These are phyloP conservation scores for Leistus spinibarbis DNA, from an alignment of 2,888 invertebrate species.

Conservation along the genomic window DNA sequence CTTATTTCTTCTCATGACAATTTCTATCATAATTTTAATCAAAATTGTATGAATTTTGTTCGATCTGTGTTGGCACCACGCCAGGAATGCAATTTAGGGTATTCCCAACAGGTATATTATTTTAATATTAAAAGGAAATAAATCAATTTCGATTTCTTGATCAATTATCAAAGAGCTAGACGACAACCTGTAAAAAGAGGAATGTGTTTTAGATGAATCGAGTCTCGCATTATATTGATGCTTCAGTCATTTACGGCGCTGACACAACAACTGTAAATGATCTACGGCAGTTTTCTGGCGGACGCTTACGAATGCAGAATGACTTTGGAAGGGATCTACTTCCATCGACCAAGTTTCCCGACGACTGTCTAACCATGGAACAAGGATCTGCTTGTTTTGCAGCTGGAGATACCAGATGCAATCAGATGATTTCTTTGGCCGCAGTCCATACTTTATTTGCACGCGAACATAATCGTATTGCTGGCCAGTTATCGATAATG, in stretches of 20 bases:
- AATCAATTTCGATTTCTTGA: no score
- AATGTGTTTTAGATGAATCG: slow-evolving; percentile 69
- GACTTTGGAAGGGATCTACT: slow-evolving; percentile 71
- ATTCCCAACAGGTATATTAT: slow-evolving; percentile 68
- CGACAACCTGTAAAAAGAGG: no score
- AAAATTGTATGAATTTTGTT: slow-evolving; percentile 75
- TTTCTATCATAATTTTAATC: slow-evolving; percentile 64
- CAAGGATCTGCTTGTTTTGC: slow-evolving; percentile 71
- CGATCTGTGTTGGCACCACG: slow-evolving; percentile 70
- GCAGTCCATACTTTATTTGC: slow-evolving; percentile 75
- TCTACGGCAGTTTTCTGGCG: slow-evolving; percentile 66
- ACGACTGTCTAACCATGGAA: slow-evolving; percentile 67
- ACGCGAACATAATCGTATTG: slow-evolving; percentile 82
- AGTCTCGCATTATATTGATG: slow-evolving; percentile 74
- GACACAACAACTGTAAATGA: slow-evolving; percentile 62
- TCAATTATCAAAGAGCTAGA: no score
- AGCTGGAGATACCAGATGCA: slow-evolving; percentile 79
- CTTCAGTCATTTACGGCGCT: slow-evolving; percentile 77
- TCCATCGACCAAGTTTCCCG: slow-evolving; percentile 66
- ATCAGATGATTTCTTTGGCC: slow-evolving; percentile 78
- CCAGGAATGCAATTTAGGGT: slow-evolving; percentile 70
- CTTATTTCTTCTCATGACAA: slow-evolving; percentile 64
- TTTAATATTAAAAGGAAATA: not conserved
- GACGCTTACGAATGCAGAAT: slow-evolving; percentile 67
- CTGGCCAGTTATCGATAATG: slow-evolving; percentile 63